Evolutionary conservation across 2,888 invertebrate species (phyloP).

Genomic region (Helicoverpa assulta): DNA sequence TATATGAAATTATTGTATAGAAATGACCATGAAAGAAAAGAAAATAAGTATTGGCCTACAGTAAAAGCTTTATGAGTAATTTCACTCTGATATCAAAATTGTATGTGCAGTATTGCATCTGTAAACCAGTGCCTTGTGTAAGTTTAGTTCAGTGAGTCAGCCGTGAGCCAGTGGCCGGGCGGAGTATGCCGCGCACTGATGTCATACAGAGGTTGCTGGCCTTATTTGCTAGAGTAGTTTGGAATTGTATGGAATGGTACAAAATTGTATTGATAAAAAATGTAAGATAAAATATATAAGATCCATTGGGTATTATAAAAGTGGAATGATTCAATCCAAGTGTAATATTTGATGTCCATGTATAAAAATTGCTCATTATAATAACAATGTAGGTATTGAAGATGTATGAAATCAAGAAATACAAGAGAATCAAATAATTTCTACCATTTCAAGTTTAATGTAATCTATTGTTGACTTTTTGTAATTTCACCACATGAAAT

Average conservation of each 20-base stretch:
- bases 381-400: constrained; percentile 25
- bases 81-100: constrained; percentile 49
- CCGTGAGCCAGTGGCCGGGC: constrained; percentile 53
- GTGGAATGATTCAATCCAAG: constrained; percentile 39
- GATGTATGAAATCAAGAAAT: constrained; percentile 48
- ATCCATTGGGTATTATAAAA: constrained; percentile 58
- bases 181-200: constrained; percentile 54
- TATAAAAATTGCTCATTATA: constrained; percentile 58
- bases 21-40: constrained; percentile 48
- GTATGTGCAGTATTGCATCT: constrained; percentile 38
- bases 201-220: constrained; percentile 65
- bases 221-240: constrained; percentile 68
- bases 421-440: constrained; percentile 52
- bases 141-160: constrained; percentile 63
- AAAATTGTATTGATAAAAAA: constrained; percentile 55
- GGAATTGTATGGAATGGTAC: constrained; percentile 65
- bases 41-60: constrained; percentile 47
- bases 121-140: constrained; percentile 58
- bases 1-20: constrained; percentile 57
- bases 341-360: constrained; percentile 46
- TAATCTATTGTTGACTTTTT: constrained; percentile 68
- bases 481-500: constrained; percentile 67
- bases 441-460: constrained; percentile 59
- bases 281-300: constrained; percentile 61
- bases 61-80: constrained; percentile 46